Conservation (phyloP, 2,113 vertebrate genomes). For the Ceuthmochares aereus region DNA sequence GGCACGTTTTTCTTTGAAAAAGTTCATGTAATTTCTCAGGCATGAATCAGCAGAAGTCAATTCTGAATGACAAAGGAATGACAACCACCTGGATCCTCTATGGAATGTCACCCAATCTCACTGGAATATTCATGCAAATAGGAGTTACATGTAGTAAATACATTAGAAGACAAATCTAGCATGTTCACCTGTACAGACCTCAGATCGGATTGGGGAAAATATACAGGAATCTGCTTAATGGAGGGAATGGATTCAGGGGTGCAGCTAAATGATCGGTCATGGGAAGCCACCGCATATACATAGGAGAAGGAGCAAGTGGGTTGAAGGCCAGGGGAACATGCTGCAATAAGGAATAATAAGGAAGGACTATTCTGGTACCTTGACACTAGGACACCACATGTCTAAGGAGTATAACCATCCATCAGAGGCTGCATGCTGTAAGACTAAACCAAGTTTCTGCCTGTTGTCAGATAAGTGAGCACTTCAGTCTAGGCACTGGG, state of each 20-base stretch:
- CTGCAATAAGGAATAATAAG: background rate
- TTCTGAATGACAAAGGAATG: background rate
- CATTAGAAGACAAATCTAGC: background rate
- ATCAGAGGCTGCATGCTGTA: background rate
- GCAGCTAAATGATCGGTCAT: background rate
- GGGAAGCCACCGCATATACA: accelerated
- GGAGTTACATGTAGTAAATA: background rate
- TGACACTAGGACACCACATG: too few species aligned
- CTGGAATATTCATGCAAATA: background rate
- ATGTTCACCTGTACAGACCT: background rate
- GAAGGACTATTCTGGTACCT: background rate
- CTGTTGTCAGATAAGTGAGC: background rate
- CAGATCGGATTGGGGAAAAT: background rate
- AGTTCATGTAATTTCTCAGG: conserved; percentile 35
- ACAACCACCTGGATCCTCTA: background rate
- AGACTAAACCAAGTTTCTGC: background rate
- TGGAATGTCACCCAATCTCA: accelerated
- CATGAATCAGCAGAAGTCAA: conserved; percentile 3
- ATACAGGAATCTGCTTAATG: background rate
- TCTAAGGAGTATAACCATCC: accelerated
- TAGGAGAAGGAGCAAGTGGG: background rate
- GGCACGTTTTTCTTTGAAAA: conserved; percentile 12
- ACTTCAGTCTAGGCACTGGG: accelerated
- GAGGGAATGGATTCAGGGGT: background rate
- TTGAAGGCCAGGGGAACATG: background rate